These are phyloP conservation scores for Shinisaurus crocodilurus DNA, from an alignment of 2,113 vertebrate species.

Conservation along the genomic window DNA sequence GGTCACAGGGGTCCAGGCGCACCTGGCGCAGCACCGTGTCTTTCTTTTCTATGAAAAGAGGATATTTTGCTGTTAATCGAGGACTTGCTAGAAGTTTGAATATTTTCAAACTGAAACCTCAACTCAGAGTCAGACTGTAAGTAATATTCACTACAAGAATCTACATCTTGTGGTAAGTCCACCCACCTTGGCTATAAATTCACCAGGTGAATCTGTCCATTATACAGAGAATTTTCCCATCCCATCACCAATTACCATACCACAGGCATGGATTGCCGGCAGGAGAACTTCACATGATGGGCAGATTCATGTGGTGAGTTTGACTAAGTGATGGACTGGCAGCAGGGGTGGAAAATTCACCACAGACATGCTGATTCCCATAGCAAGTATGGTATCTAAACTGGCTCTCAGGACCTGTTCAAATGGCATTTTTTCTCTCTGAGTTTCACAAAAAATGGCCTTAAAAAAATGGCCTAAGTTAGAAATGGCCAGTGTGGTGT, in stretches of 20 bases:
- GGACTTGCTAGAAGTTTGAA: no score
- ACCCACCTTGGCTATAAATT: background rate
- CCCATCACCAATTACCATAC: no score
- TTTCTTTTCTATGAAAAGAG: conserved; percentile 89
- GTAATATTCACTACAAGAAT: background rate
- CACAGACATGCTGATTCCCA: background rate
- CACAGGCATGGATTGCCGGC: background rate
- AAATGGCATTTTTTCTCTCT: background rate
- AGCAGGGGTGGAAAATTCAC: background rate
- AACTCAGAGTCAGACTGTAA: background rate
- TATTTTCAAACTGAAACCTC: background rate
- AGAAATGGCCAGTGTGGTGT: background rate
- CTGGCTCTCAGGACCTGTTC: background rate
- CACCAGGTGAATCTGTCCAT: background rate
- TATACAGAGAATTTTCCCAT: background rate
- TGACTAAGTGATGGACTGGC: background rate
- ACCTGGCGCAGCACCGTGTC: conserved; percentile 97
- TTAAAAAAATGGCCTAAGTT: background rate
- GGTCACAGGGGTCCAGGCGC: conserved; percentile 94
- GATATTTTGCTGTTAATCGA: conserved; percentile 26
- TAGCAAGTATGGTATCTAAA: background rate
- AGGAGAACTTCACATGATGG: background rate
- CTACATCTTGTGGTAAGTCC: background rate
- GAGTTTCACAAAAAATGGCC: background rate
- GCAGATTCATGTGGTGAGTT: background rate